phyloP scores from a whole-genome alignment of 2,888 invertebrate species.

The Spilarctia lutea region DNA sequence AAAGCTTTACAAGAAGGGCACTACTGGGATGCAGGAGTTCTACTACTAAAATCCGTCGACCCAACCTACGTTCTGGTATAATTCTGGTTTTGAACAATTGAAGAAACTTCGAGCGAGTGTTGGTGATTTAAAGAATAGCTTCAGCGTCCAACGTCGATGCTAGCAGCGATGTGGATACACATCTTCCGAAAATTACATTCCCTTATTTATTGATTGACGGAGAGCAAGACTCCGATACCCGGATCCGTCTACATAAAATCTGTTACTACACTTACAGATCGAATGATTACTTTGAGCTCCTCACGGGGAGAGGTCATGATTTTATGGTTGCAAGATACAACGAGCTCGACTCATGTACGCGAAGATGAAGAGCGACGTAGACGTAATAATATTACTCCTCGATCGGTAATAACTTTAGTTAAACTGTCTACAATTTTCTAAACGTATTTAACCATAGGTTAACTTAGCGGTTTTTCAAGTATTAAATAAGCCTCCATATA shows the following conservation, averaged over 20 bases:
- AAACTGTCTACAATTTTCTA: conserved; percentile 69
- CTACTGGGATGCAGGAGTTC: conserved; percentile 6
- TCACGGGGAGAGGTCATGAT: conserved; percentile 51
- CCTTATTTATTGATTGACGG: conserved; percentile 36
- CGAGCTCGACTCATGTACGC: conserved; percentile 51
- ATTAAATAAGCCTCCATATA: conserved; percentile 63
- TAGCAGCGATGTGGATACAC: conserved; percentile 43
- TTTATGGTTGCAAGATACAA: conserved; percentile 62
- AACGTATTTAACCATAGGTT: conserved; percentile 79
- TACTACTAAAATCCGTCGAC: background rate
- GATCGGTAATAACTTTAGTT: conserved; percentile 75
- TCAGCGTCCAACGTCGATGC: conserved; percentile 20
- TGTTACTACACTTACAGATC: conserved; percentile 24
- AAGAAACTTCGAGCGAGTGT: conserved; percentile 24
- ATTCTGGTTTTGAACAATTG: too few relatives aligned
- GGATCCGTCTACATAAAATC: conserved; percentile 28
- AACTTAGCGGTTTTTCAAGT: conserved; percentile 68
- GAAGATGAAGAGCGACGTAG: conserved; percentile 56
- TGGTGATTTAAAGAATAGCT: conserved; percentile 15
- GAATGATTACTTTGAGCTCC: conserved; percentile 40
- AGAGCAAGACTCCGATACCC: conserved; percentile 27
- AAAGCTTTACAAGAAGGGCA: background rate
- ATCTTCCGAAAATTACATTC: conserved; percentile 46
- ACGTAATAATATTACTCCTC: conserved; percentile 66
- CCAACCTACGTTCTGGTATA: background rate